A percentile compares a stretch with the other conserved stretches of the same genome.
phyloP scores from a whole-genome alignment of 1,140 invertebrate genomes.

The Caenorhabditis latens region DNA sequence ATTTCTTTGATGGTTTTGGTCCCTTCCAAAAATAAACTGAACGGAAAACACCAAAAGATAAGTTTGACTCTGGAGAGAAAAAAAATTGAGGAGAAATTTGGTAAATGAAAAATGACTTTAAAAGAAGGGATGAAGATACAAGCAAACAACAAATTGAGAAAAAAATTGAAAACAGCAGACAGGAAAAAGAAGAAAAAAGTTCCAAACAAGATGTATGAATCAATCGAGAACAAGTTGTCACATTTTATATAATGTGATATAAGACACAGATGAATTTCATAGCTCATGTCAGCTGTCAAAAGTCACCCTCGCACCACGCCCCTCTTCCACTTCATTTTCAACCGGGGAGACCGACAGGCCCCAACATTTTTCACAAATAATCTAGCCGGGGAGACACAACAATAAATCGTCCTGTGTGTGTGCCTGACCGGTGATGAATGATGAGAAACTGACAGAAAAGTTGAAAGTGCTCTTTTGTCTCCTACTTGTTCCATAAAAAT shows the following conservation, averaged over 20 bases:
- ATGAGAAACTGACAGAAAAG: constrained; percentile 36
- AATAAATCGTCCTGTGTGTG: constrained; percentile 13
- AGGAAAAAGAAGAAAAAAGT: not conserved
- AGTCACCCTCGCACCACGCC: not conserved
- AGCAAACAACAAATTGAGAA: not conserved
- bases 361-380: constrained; percentile 38
- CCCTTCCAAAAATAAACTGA: not conserved
- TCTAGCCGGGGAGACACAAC: constrained; percentile 6
- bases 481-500: not conserved
- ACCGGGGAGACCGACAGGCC: no score
- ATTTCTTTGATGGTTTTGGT: not conserved
- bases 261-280: constrained; percentile 40
- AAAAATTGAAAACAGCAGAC: not conserved
- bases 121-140: no score
- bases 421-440: constrained; percentile 16
- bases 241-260: constrained; percentile 47
- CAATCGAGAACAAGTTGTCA: constrained; percentile 28
- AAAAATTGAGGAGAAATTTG: not conserved
- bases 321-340: not conserved
- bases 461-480: constrained; percentile 37
- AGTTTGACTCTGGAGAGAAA: constrained; percentile 34
- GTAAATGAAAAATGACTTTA: constrained; percentile 37
- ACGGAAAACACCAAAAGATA: constrained; percentile 35
- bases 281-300: constrained; percentile 46
- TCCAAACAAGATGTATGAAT: constrained; percentile 26